Percentiles rank a stretch among this genome's conserved stretches.
These are phyloP conservation scores for Lethrus apterus DNA, from an alignment of 1,140 invertebrate species.

Conservation along the genomic window DNA sequence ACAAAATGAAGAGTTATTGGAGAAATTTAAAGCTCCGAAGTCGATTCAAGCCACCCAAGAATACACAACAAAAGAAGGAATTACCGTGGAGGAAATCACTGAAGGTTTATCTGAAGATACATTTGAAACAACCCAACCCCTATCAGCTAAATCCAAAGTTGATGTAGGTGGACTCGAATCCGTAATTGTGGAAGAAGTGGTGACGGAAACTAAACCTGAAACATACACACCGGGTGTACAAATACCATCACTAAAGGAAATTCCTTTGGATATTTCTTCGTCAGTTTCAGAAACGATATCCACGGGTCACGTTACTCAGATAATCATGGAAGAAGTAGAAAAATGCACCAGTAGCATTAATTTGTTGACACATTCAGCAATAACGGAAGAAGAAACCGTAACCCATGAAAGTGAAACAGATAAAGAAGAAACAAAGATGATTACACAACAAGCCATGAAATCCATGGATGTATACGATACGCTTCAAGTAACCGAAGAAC, in stretches of 20 bases:
- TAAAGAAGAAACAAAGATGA: slow-evolving; percentile 38
- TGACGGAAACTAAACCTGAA: slow-evolving; percentile 60
- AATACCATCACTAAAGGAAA: slow-evolving; percentile 18
- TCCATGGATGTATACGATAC: slow-evolving; percentile 51
- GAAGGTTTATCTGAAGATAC: slow-evolving; percentile 54
- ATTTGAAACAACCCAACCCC: slow-evolving; percentile 34
- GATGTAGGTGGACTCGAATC: slow-evolving; percentile 55
- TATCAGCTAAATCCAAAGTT: slow-evolving; percentile 46
- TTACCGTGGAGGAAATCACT: slow-evolving; percentile 56
- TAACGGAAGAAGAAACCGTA: slow-evolving; percentile 45
- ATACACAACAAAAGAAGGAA: slow-evolving; percentile 46
- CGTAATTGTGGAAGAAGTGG: slow-evolving; percentile 57
- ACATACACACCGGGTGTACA: slow-evolving; percentile 48
- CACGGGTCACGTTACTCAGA: slow-evolving; percentile 45
- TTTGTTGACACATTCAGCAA: slow-evolving; percentile 46
- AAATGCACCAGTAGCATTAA: slow-evolving; percentile 47
- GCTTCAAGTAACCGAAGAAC: slow-evolving; percentile 52
- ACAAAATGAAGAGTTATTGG: slow-evolving; percentile 49
- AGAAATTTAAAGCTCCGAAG: slow-evolving; percentile 41
- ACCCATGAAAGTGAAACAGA: slow-evolving; percentile 50
- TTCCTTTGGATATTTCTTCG: slow-evolving; percentile 39
- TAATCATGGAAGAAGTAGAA: slow-evolving; percentile 42
- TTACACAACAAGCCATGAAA: slow-evolving; percentile 42
- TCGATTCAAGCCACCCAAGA: slow-evolving; percentile 44
- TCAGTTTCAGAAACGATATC: slow-evolving; percentile 47